Percentiles rank a stretch among this genome's conserved stretches.
These are phyloP conservation scores for Agapostemon virescens DNA, from an alignment of 2,888 invertebrate genomes.

Conservation along the genomic window DNA sequence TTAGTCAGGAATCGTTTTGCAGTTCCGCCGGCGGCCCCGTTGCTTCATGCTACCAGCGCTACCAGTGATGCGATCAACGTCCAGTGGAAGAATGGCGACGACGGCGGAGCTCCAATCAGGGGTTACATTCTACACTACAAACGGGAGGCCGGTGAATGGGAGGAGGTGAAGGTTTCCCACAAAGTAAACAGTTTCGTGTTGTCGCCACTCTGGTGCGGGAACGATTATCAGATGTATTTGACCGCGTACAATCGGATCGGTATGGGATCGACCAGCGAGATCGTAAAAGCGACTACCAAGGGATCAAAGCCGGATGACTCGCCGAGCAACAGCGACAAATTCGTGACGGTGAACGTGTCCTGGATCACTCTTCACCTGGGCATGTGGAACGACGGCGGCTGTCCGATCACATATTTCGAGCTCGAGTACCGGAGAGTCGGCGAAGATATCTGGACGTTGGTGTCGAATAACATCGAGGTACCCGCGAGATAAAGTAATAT, in stretches of 20 bases:
- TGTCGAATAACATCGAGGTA: constrained; percentile 89
- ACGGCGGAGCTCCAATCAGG: constrained; percentile 84
- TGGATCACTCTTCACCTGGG: constrained; percentile 93
- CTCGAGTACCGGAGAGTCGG: constrained; percentile 86
- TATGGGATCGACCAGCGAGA: constrained; percentile 93
- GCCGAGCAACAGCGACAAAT: constrained; percentile 76
- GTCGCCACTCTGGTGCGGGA: constrained; percentile 93
- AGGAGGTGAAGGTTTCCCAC: constrained; percentile 92
- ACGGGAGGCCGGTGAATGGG: constrained; percentile 94
- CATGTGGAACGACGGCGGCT: constrained; percentile 94
- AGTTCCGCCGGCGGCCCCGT: constrained; percentile 93
- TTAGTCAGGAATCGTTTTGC: constrained; percentile 80
- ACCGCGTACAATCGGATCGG: constrained; percentile 95
- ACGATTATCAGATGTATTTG: constrained; percentile 92
- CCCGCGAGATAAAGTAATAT: background rate
- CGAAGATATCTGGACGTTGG: constrained; percentile 88
- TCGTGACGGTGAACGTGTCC: constrained; percentile 89
- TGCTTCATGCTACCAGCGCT: constrained; percentile 89
- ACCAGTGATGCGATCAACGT: constrained; percentile 91
- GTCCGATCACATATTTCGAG: constrained; percentile 92
- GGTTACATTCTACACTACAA: constrained; percentile 95
- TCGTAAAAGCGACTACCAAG: constrained; percentile 86
- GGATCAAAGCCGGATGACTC: constrained; percentile 78
- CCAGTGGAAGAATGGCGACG: constrained; percentile 91
- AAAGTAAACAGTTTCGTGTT: constrained; percentile 90